Conservation (phyloP, 1,140 invertebrate species). For the Pteromalus puparum region DNA sequence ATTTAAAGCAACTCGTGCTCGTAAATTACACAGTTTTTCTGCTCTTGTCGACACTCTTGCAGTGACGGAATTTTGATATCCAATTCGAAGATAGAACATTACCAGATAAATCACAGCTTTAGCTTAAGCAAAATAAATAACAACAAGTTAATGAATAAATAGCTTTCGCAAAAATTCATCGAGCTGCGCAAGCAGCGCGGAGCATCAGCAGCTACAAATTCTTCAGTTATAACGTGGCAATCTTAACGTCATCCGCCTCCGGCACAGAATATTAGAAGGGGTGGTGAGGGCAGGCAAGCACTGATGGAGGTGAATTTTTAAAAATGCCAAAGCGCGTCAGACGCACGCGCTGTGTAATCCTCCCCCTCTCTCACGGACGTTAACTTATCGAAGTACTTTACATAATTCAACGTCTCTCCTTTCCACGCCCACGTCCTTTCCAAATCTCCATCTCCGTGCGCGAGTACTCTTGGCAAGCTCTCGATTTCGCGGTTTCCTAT, state of each 20-base stretch:
- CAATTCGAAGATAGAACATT: too few relatives aligned
- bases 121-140: too few relatives aligned
- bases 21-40: too few relatives aligned
- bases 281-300: not conserved
- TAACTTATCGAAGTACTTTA: conserved; percentile 69
- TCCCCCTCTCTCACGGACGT: conserved; percentile 46
- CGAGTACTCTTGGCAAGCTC: conserved; percentile 26
- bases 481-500: not conserved
- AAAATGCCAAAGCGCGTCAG: conserved; percentile 59
- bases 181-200: too few relatives aligned
- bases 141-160: too few relatives aligned
- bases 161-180: too few relatives aligned
- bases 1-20: too few relatives aligned
- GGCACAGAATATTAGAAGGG: not conserved
- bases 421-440: conserved; percentile 46
- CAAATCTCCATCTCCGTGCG: conserved; percentile 54
- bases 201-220: conserved; percentile 26
- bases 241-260: conserved; percentile 6
- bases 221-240: conserved; percentile 51
- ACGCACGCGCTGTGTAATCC: conserved; percentile 23
- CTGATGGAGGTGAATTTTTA: conserved; percentile 52
- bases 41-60: too few relatives aligned
- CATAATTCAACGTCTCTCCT: conserved; percentile 63
- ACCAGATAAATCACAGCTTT: too few relatives aligned
- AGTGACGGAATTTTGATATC: too few relatives aligned